Base-by-base conservation (phyloP, 2,888 invertebrate species). In the Hymenopus coronatus region DNA sequence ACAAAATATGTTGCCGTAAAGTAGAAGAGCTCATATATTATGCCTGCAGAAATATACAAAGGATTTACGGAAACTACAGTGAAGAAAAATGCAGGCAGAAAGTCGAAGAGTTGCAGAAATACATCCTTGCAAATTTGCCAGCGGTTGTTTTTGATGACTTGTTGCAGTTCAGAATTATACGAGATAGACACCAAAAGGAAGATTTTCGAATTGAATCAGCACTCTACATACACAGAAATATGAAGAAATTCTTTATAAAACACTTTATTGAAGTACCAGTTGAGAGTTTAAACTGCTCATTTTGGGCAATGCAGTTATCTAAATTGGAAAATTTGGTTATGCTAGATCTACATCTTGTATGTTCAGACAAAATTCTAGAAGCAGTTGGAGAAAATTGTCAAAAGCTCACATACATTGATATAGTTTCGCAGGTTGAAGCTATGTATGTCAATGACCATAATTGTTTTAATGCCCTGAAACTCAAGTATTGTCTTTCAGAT, bases 341-440 rank as follows among this genome's bases (percentile, higher is more conserved):
- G 12, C 88, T 91, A 28, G 90, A 91, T 85, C 46, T 91, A n/a
- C 88, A 90, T 83, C 90, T 90, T 14, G 85, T 89, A 28, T 91
- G 91, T 70, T 91, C 91, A 15, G 91, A 91, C 89, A 90, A 91
- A 84, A 91, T 91, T 46, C 88, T 91, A 46, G 90, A 91, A 90
- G 90, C 90, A 12, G 89, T 91, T 54, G 90, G 90, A 6, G 88
- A 90, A 27, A 89, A 88, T 85, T 91, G 91, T 88, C 89, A 82
- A 1, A 88, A 90, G 28, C 88, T 91, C 2, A 90, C 91, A 70
- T 89, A 91, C 40, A 90, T 91, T 40, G 89, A 90, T 83, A 90
- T 91, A 15, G 89, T 91, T 12, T 91, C 91, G 9, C 88, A 89
- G 40, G 82, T 91, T 54, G 90, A 90, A 87, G 88, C 90, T 83